These are phyloP conservation scores for Aphidoletes aphidimyza DNA, from an alignment of 2,888 invertebrate genomes.

Conservation along the genomic window DNA sequence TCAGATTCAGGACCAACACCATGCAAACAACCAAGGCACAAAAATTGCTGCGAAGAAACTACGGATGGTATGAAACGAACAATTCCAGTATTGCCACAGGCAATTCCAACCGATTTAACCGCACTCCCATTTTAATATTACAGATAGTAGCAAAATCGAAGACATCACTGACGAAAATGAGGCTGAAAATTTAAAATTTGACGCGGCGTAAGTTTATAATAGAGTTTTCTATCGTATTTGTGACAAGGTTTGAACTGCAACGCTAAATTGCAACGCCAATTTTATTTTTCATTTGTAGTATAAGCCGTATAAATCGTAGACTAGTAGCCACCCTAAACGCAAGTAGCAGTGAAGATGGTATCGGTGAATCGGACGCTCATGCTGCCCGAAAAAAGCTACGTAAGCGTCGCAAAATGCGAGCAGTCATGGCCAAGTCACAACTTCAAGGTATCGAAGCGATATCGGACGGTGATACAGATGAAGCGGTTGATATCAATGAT, in stretches of 20 bases:
- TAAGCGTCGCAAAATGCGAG: conserved; percentile 64
- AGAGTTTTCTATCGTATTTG: neutral
- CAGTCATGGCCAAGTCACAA: conserved; percentile 65
- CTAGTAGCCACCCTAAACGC: conserved; percentile 23
- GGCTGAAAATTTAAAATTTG: conserved; percentile 48
- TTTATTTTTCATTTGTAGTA: neutral
- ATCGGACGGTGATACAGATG: conserved; percentile 72
- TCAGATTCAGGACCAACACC: conserved; percentile 68
- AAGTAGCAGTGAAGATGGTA: conserved; percentile 53
- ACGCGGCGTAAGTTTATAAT: conserved; percentile 54
- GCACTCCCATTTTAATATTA: neutral
- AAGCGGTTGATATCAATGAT: conserved; percentile 62
- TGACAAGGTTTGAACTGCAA: neutral
- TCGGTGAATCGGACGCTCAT: conserved; percentile 39
- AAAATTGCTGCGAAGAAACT: conserved; percentile 63
- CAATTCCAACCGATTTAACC: neutral
- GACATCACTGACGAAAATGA: conserved; percentile 55
- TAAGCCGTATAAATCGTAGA: conserved; percentile 53
- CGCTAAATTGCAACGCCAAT: neutral
- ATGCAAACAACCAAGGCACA: conserved; percentile 68
- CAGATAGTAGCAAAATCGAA: conserved; percentile 56
- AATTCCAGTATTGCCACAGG: conserved; percentile 54
- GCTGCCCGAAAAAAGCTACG: conserved; percentile 58
- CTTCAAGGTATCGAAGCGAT: conserved; percentile 69
- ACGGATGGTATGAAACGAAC: conserved; percentile 59